Base-by-base conservation (phyloP, 2,797 vertebrate species). In the Erithacus rubecula region DNA sequence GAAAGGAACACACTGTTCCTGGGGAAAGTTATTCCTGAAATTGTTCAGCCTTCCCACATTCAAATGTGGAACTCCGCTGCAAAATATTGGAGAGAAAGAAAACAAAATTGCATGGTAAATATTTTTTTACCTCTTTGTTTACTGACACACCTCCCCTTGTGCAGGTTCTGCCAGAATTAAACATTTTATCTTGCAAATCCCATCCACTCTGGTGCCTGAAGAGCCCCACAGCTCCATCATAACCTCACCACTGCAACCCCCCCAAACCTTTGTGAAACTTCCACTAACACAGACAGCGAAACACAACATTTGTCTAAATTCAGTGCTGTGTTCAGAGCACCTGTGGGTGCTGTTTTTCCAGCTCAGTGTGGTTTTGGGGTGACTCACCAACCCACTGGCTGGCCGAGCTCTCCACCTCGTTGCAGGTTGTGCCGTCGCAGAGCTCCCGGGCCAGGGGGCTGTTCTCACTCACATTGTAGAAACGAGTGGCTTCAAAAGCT, bases 401-500 rank as follows among this genome's bases (percentile, higher is more conserved):
- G 63, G 97, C 98, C n/a, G 98, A 98, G 94, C 98, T 99, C 90
- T 99, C 99, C 97, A 99, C 99, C 96, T 99, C 99, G 6, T 99
- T 99, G 97, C 99, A 99, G 1, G 98, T 98, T 1, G 99, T 98
- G 9, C 99, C 99, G 5, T 98, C 98, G 20, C 99, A 99, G 87
- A 99, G 98, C 96, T 99, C 99, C 47, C 98, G 97, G 14, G 98
- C 98, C 52, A 99, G 96, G 3, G 98, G 98, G 65, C 99, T 99
- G 97, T 96, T 98, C 83, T 98, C 98, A 10, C 99, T 99, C 41
- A 99, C 99, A 0, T 99, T 99, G 98, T 99, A 99, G 97, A 99
- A 99, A 46, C 98, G 98, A n/a, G 98, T 99, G 36, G 99, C 99
- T 97, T 99, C 98, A 39, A 99, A 99, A 67, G 98, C 99, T 99